Percentiles rank a stretch among this genome's conserved stretches.
phyloP scores from a whole-genome alignment of 2,113 vertebrate species.

The Zapus hudsonius region DNA sequence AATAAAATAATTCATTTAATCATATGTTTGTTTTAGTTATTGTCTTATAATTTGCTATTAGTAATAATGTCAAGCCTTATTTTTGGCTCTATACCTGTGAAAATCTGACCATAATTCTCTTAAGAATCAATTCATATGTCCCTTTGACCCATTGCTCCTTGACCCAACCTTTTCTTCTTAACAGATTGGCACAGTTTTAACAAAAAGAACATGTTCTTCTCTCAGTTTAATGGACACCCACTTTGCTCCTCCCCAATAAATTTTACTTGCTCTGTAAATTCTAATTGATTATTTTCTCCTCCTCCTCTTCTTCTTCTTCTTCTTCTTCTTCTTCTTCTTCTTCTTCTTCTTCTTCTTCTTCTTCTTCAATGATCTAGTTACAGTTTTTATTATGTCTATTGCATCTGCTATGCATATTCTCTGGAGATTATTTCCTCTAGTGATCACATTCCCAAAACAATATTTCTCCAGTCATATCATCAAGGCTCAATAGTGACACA shows the following conservation, averaged over 20 bases:
- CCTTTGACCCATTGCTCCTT: background rate
- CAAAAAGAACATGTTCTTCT: background rate
- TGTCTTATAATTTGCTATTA: background rate
- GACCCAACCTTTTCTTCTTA: background rate
- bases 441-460: background rate
- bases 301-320: too few relatives aligned
- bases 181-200: background rate
- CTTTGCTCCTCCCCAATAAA: background rate
- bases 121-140: background rate
- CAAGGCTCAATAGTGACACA: background rate
- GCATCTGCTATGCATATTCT: background rate
- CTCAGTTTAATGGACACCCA: background rate
- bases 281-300: background rate
- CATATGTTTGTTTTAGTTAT: background rate
- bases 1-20: background rate
- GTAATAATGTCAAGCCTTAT: slow-evolving; percentile 8
- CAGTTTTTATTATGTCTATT: background rate
- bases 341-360: too few relatives aligned
- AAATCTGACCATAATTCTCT: background rate
- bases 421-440: background rate
- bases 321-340: too few relatives aligned
- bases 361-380: background rate
- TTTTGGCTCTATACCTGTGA: background rate
- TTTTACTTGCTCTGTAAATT: background rate
- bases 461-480: background rate